Evolutionary conservation across 2,113 vertebrate species (phyloP).

Genomic region (Grus americana): DNA sequence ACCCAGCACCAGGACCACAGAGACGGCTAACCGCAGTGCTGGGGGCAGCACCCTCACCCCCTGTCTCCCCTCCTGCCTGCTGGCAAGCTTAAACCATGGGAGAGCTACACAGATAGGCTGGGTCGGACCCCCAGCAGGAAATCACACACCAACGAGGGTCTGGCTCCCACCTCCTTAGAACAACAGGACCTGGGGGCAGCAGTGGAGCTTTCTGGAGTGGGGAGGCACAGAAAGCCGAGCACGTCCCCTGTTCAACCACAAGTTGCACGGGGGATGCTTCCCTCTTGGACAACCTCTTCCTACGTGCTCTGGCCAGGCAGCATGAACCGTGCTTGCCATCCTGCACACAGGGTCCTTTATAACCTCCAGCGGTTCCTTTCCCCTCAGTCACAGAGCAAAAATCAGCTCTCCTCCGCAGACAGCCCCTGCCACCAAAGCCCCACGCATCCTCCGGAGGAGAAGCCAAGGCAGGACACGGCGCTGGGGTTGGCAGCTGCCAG

Average conservation of each 20-base stretch:
- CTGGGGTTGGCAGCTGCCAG: background rate
- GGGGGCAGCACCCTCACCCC: background rate
- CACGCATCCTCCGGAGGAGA: background rate
- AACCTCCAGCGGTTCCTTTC: background rate
- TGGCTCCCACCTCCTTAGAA: background rate
- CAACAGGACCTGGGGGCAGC: background rate
- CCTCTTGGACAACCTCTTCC: background rate
- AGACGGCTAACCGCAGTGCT: rapidly evolving
- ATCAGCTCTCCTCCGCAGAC: background rate
- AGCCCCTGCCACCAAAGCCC: background rate
- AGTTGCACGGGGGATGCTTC: too few species aligned
- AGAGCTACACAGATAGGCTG: too few species aligned
- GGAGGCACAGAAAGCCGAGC: background rate
- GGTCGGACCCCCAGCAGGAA: background rate
- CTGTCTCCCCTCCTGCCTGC: rapidly evolving
- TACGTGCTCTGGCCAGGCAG: background rate
- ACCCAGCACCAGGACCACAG: background rate
- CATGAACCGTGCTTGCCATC: background rate
- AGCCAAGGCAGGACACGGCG: background rate
- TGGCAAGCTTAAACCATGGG: too few species aligned
- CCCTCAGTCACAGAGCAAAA: background rate
- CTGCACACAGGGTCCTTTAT: background rate
- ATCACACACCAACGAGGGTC: too few species aligned
- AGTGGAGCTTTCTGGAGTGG: background rate
- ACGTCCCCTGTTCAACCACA: background rate